Percentiles rank a stretch among this genome's conserved stretches.
Evolutionary conservation across 2,888 invertebrate species (phyloP).

Genomic region (Thumatha senex): DNA sequence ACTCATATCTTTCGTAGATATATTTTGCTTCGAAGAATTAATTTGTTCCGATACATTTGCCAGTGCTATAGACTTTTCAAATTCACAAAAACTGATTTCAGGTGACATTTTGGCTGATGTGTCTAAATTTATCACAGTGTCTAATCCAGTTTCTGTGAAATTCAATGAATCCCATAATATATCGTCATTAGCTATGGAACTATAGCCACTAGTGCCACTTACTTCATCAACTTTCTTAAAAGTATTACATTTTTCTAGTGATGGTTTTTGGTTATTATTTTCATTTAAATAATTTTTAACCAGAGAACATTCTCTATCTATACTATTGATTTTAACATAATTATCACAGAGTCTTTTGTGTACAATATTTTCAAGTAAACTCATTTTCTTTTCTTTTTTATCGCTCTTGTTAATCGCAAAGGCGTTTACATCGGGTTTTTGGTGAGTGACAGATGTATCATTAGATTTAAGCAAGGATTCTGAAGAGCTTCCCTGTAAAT

Average conservation of each 20-base stretch:
- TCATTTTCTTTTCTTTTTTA: neutral
- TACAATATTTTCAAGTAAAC: neutral
- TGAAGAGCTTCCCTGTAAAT: neutral
- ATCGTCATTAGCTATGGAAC: conserved; percentile 45
- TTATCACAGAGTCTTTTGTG: neutral
- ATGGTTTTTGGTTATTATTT: neutral
- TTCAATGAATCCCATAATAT: conserved; percentile 69
- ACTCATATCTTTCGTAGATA: conserved; percentile 61
- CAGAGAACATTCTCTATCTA: neutral
- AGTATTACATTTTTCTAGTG: conserved; percentile 3
- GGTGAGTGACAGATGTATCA: neutral
- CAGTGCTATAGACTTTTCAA: conserved; percentile 36
- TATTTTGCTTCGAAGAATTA: conserved; percentile 33
- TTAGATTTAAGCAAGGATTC: neutral
- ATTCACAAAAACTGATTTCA: conserved; percentile 64
- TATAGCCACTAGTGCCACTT: conserved; percentile 14
- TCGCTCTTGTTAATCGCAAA: neutral
- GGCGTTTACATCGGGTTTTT: neutral
- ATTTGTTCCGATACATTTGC: conserved; percentile 24
- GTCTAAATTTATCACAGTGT: conserved; percentile 57
- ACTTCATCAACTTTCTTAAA: conserved; percentile 3
- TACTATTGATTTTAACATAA: neutral
- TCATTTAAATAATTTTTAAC: neutral
- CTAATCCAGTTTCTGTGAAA: conserved; percentile 57
- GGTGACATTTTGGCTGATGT: conserved; percentile 56